Conservation (phyloP, 2,888 invertebrate genomes). For the Galerucella pusilla region DNA sequence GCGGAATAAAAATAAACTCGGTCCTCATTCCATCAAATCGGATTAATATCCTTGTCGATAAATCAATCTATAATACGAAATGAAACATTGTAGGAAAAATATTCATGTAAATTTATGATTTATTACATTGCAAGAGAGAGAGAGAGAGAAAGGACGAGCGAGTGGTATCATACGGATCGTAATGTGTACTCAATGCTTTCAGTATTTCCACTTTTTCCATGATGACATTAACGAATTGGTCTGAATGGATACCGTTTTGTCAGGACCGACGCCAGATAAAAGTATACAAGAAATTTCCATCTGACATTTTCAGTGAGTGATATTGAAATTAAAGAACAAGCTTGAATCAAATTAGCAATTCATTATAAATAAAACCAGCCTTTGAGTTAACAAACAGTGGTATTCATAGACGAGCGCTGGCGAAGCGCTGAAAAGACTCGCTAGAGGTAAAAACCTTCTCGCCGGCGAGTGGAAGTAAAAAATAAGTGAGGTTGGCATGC, state of each 20-base stretch:
- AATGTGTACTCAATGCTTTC: constrained; percentile 41
- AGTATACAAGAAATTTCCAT: not conserved
- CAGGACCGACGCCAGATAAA: not conserved
- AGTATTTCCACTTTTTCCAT: not conserved
- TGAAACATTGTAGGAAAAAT: constrained; percentile 51
- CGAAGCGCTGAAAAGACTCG: too few species aligned
- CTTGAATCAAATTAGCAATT: too few species aligned
- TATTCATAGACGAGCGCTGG: too few species aligned
- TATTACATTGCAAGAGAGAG: constrained; percentile 43
- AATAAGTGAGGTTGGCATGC: too few species aligned
- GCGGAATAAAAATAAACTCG: constrained; percentile 28
- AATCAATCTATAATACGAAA: constrained; percentile 48
- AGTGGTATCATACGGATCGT: constrained; percentile 36
- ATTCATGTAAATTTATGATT: constrained; percentile 52
- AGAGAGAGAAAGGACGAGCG: not conserved
- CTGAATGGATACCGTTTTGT: not conserved
- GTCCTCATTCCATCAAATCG: constrained; percentile 47
- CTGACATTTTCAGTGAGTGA: too few species aligned
- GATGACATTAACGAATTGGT: constrained; percentile 25
- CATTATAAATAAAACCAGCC: too few species aligned
- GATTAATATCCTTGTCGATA: constrained; percentile 49
- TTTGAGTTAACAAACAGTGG: too few species aligned
- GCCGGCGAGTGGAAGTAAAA: too few species aligned
- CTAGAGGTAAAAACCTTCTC: too few species aligned
- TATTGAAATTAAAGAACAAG: too few species aligned